Evolutionary conservation across 2,797 vertebrate species (phyloP), one percentile per base, ranked within the genome.

Genomic region (Oophaga sylvatica): DNA sequence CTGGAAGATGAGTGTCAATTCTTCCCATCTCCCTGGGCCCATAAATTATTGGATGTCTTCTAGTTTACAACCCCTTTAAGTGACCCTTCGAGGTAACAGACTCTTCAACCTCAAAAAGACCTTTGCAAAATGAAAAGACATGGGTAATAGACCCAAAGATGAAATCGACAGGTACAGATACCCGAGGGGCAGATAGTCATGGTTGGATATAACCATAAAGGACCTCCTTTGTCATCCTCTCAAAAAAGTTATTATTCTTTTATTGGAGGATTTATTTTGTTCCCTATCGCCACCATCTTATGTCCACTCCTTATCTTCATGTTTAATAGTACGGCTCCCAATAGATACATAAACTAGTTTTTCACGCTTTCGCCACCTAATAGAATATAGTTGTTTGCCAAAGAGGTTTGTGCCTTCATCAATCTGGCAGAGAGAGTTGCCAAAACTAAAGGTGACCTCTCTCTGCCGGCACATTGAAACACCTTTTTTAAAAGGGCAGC

Each of bases 401-500:
- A 76, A 48, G 71, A 84, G 83, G 82, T 22, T 84, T 75, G 82
- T 45, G 68, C 82, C 62, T 75, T n/a, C 41, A 31, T 75, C 6
- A 62, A 45, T 84, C 22, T 75, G 31, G 56, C 20, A 48, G 57
- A 60, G 70, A 45, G 11, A 29, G 15, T 84, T 84, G 83, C 71
- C 71, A 84, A 84, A 84, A 62, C 57, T 63, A 48, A 76, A 63
- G 71, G 71, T 84, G 83, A 84, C 83, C 71, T 76, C 56, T 84
- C 20, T 76, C 31, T 13, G 8, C 29, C 19, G 57, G 17, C 56
- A 45, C 29, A 62, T 41, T 16, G 57, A 63, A 63, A 76, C 71
- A 63, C 57, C 3, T 20, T 22, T 53, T 13, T 12, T 56, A 56
- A 65, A 73, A 60, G 35, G 17, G 20, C 56, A 60, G 26, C 19